phyloP scores from a whole-genome alignment of 2,113 vertebrate species.

The Cinclus mexicanus region DNA sequence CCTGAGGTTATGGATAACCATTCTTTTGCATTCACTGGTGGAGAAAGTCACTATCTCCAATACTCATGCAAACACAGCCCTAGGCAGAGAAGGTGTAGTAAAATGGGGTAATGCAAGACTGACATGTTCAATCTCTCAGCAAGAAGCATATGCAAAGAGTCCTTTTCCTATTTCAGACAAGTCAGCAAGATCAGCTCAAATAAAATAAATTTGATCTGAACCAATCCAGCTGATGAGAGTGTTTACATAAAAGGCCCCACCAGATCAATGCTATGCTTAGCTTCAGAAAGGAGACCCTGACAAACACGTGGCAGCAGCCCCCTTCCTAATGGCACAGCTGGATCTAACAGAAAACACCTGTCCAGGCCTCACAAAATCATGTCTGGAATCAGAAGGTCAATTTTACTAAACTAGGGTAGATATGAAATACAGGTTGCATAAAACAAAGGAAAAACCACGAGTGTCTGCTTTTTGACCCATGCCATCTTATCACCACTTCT shows the following conservation, averaged over 20 bases:
- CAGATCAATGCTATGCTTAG: not conserved
- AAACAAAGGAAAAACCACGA: not conserved
- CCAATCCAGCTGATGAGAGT: not conserved
- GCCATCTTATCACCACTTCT: not conserved
- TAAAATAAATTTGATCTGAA: not conserved
- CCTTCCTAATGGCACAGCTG: not conserved
- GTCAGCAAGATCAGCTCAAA: not conserved
- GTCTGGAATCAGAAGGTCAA: not conserved
- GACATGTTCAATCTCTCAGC: not conserved
- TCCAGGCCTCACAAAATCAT: not conserved
- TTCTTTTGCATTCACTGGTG: not conserved
- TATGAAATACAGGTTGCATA: not conserved
- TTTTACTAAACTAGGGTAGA: not conserved
- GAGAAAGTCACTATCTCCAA: not conserved
- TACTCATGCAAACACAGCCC: not conserved
- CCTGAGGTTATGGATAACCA: not conserved
- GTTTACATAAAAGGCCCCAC: not conserved
- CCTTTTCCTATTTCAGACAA: not conserved
- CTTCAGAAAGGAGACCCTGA: not conserved
- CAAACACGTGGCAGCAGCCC: not conserved
- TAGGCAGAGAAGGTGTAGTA: not conserved
- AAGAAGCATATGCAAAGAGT: not conserved
- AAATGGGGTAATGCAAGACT: not conserved
- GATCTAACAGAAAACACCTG: not conserved
- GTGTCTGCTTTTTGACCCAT: not conserved